Evolutionary conservation across 2,888 invertebrate species (phyloP).

Genomic region (Dynastes grantii): DNA sequence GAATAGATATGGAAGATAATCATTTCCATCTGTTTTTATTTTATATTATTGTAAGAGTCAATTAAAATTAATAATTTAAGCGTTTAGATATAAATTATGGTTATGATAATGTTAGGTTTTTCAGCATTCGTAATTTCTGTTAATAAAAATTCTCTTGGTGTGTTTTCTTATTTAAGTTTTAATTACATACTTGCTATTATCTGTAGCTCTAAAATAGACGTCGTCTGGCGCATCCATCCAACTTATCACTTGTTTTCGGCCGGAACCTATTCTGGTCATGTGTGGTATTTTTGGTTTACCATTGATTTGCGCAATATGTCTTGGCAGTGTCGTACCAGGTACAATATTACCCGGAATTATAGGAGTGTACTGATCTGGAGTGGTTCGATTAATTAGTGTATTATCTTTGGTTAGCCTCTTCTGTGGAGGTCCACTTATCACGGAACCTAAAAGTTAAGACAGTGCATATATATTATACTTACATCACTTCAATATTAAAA

Average conservation of each 20-base stretch:
- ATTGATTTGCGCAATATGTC: conserved; percentile 83
- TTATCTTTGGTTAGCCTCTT: conserved; percentile 86
- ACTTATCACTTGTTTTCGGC: conserved; percentile 93
- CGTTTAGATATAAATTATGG: no score
- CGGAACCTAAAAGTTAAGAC: conserved; percentile 62
- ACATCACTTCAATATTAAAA: background rate
- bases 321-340: conserved; percentile 80
- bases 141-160: no score
- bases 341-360: conserved; percentile 79
- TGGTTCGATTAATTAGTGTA: conserved; percentile 49
- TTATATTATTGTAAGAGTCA: no score
- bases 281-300: conserved; percentile 88
- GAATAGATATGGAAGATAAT: no score
- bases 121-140: no score
- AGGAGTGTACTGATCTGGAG: conserved; percentile 79
- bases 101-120: no score
- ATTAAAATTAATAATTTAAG: no score
- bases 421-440: conserved; percentile 76
- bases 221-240: conserved; percentile 99
- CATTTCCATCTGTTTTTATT: no score
- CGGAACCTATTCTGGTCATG: conserved; percentile 83
- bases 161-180: no score
- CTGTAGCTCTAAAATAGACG: conserved; percentile 94
- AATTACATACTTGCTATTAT: conserved; percentile 86
- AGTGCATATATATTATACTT: background rate